Percentiles rank a stretch among this genome's conserved stretches.
phyloP scores from a whole-genome alignment of 1,140 invertebrate genomes.

The honey bee (Apis mellifera) region Amel_HAv3.1 CM009943.2:3690001-3690500 shows the following conservation, averaged over 20 bases:
- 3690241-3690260: constrained; percentile 31
- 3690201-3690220: constrained; percentile 14
- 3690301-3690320: too few relatives aligned
- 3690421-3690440: background rate
- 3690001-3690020: background rate
- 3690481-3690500: background rate
- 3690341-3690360: too few relatives aligned
- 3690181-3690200: constrained; percentile 22
- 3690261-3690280: constrained; percentile 32
- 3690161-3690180: constrained; percentile 1
- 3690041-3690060: background rate
- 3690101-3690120: background rate
- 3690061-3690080: background rate
- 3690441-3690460: background rate
- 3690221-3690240: constrained; percentile 25
- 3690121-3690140: background rate
- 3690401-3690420: constrained; percentile 1
- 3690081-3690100: background rate
- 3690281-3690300: background rate
- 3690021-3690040: background rate
- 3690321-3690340: too few relatives aligned
- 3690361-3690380: background rate
- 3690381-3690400: too few relatives aligned
- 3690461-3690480: background rate
- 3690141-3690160: constrained; percentile 6